Conservation (phyloP, 1,140 invertebrate genomes). For the Aphelinus certus region DNA sequence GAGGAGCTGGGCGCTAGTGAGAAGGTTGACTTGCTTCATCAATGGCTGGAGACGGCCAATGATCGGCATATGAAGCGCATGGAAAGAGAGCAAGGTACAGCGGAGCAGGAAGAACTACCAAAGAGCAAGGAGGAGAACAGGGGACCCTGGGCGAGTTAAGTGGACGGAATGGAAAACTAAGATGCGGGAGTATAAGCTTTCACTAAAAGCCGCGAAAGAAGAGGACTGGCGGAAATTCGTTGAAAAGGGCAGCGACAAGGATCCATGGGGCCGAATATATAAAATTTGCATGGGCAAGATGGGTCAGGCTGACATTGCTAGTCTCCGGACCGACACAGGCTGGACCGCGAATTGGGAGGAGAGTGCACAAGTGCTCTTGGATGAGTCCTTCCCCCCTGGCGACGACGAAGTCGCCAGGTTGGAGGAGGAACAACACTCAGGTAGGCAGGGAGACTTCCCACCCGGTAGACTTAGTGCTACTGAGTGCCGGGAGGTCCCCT, state of each 20-base stretch:
- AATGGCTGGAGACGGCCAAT: conserved; percentile 21
- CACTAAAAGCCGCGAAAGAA: not conserved
- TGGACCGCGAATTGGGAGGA: not conserved
- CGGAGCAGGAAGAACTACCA: no score
- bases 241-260: not conserved
- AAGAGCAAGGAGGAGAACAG: no score
- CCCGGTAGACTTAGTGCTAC: not conserved
- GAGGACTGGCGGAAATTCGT: conserved; percentile 1
- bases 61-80: conserved; percentile 3
- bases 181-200: not conserved
- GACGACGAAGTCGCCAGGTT: not conserved
- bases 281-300: not conserved
- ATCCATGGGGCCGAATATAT: not conserved
- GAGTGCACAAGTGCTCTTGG: not conserved
- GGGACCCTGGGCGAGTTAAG: no score
- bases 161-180: no score
- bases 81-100: no score
- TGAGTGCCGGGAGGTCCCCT: not conserved
- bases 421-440: not conserved
- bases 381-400: not conserved
- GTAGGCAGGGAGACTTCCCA: not conserved
- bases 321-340: not conserved
- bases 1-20: not conserved
- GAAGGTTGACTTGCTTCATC: not conserved
- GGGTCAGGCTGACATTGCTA: no score